Evolutionary conservation across 2,113 vertebrate species (phyloP), one percentile per base, ranked within the genome.

Genomic region (Oryzias melastigma): DNA sequence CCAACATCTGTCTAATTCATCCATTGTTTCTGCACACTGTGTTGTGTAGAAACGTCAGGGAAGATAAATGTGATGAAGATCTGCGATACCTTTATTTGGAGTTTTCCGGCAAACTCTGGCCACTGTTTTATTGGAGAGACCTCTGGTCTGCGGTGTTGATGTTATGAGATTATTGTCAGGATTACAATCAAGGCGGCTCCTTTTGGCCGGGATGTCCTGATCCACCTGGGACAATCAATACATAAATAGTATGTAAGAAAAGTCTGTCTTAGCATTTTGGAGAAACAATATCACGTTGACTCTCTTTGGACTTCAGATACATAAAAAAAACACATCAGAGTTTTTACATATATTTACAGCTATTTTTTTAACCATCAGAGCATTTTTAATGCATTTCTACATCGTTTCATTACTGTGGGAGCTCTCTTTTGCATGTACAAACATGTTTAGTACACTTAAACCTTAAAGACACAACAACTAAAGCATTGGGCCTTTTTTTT

Each of bases 121-220:
- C 62, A 95, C 89, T 40, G 93, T 85, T 86, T 95, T 97, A 72
- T 91, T 92, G 73, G 95, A 90, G 75, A 94, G 95, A 65, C 94
- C 94, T 84, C 93, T 93, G 4, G 92, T 72, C 78, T 93, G 95
- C 52, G 96, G 95, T 15, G 94, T 94, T 83, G 97, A 99, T 68
- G 94, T 93, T 68, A 99, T 99, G 87, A 99, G 78, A 89, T 92
- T 93, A 73, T 93, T 89, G 58, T 97, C 95, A 12, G 94, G 90
- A 63, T 94, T 94, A 76, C 92, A 94, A 68, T 98, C 96, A 60
- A 97, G 87, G 59, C 95, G 93, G 89, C 94, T 98, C 80, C 94
- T 94, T 82, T 98, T 99, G 29, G 93, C 91, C 67, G 96, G 95
- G 78, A 96, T 94, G 85, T 98, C 95, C 91, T 92, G 94, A 86